phyloP scores from a whole-genome alignment of 2,797 vertebrate species.

The Enteromius treurensis region DNA sequence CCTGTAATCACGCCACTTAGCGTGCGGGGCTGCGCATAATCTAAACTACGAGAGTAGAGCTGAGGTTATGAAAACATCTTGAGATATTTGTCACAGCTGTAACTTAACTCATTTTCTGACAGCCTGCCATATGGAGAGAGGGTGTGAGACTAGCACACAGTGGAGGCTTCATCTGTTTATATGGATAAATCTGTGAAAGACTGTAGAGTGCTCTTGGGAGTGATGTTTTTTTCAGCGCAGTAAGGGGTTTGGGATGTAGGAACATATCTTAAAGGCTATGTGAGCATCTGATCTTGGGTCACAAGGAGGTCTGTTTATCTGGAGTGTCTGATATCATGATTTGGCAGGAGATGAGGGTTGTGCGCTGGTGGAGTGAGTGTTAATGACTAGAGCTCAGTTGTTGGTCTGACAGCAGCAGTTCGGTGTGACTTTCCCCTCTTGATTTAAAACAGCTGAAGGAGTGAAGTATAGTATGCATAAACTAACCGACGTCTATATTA shows the following conservation, averaged over 20 bases:
- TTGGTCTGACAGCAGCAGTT: constrained; percentile 14
- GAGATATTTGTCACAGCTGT: constrained; percentile 47
- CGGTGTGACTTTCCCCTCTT: constrained; percentile 15
- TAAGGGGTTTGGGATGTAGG: not conserved
- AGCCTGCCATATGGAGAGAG: constrained; percentile 50
- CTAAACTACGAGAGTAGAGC: constrained; percentile 13
- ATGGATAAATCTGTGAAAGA: constrained; percentile 16
- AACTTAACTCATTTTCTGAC: constrained; percentile 38
- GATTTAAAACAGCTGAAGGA: not conserved
- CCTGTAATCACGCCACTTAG: constrained; percentile 18
- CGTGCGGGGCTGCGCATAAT: constrained; percentile 7
- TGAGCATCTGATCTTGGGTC: constrained; percentile 11
- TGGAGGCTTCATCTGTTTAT: constrained; percentile 39
- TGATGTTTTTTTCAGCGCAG: not conserved
- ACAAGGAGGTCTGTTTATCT: constrained; percentile 1
- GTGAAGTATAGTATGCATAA: not conserved
- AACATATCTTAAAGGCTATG: not conserved
- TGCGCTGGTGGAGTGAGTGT: constrained; percentile 16
- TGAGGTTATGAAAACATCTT: constrained; percentile 50
- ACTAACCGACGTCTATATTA: not conserved
- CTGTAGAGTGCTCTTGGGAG: not conserved
- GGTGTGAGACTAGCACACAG: constrained; percentile 26
- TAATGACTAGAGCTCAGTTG: constrained; percentile 19
- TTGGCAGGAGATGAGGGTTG: constrained; percentile 13
- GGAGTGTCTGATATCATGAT: constrained; percentile 9